Conservation (phyloP, 2,113 vertebrate genomes). For the Arizona elegans region DNA sequence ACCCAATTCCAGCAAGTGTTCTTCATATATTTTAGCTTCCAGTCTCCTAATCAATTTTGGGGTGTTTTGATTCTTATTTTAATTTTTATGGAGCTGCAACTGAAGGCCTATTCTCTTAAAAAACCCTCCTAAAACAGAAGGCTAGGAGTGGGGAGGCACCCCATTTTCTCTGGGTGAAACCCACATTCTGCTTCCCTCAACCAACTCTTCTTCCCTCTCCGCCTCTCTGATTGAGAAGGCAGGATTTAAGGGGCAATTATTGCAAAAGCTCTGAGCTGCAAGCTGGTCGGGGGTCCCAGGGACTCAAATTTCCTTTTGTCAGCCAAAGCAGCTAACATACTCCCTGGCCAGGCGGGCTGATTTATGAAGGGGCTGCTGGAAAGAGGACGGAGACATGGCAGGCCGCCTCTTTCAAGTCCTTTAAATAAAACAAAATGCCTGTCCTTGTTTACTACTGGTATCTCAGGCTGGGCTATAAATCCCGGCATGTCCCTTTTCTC, state of each 20-base stretch:
- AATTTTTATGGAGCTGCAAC: not conserved
- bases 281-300: not conserved
- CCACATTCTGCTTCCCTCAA: not conserved
- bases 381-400: not conserved
- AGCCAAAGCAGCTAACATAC: not conserved
- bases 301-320: not conserved
- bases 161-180: not conserved
- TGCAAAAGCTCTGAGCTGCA: not conserved
- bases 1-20: not conserved
- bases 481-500: too few relatives aligned
- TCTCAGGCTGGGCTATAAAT: not conserved
- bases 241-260: not conserved
- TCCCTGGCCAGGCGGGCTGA: not conserved
- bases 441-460: not conserved
- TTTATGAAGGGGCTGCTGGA: not conserved
- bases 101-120: not conserved
- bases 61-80: too few relatives aligned
- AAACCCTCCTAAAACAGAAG: not conserved
- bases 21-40: not conserved
- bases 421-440: conserved; percentile 1
- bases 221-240: too few relatives aligned
- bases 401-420: not conserved
- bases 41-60: not conserved
- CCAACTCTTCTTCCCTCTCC: not conserved
- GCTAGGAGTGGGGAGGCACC: not conserved